Base-by-base conservation (phyloP, 2,888 invertebrate genomes). In the Scotopteryx bipunctaria region DNA sequence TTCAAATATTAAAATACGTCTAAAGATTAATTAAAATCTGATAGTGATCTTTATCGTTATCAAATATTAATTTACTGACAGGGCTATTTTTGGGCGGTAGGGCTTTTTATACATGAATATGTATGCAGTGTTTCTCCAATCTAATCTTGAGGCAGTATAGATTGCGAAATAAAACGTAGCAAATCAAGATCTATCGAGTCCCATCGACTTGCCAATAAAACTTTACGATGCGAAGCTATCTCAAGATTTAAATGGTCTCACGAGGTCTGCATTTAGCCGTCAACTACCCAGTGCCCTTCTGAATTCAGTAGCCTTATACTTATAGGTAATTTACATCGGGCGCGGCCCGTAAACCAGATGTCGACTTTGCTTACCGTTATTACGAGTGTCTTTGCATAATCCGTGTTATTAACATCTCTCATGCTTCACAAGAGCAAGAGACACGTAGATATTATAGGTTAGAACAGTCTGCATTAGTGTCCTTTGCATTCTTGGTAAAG, bases 241-340 rank as follows among this genome's bases (percentile, higher is more conserved):
- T 29, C n/a, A 49, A 50, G 47, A 47, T 33, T 48, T 65, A 69
- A 72, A 71, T 65, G 58, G 57, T 81, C 78, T 70, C 78, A 76
- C 74, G 73, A 61, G 58, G 51, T 61, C 62, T 57, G 64, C 65
- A 67, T 71, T 76, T 74, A 71, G 64, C 64, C 59, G 64, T 67
- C 73, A 63, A 63, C 59, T 56, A 63, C n/a, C n/a, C n/a, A n/a
- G 71, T 64, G 71, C 70, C 74, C 74, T 76, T 78, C 73, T 75
- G 76, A 71, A 77, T 80, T 73, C 86, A 78, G 86, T 84, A 85
- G 85, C 84, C 67, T 79, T 77, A 77, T 78, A 76, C 80, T 76
- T 76, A 76, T 81, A 76, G 74, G 71, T 73, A 78, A 78, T 81
- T 81, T 68, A 58, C 64, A 66, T 52, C 66, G 66, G 67, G 64